Base-by-base conservation (phyloP, 2,888 invertebrate species). In the Cactoblastis cactorum region DNA sequence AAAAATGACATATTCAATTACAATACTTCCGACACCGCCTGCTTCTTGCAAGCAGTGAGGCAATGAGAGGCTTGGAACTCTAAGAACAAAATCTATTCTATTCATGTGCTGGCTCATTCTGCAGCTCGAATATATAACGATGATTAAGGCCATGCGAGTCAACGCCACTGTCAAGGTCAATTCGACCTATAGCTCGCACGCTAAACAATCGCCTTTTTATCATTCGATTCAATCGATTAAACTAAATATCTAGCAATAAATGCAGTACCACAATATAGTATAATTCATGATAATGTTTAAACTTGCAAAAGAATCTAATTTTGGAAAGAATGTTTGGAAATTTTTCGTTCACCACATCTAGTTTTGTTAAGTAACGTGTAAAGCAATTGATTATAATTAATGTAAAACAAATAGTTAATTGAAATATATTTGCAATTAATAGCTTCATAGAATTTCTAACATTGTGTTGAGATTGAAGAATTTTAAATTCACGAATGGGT, bases 111-210 rank as follows among this genome's bases (percentile, higher is more conserved):
- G n/a, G n/a, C n/a, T n/a, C n/a, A n/a, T n/a, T 63, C 67, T 70
- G 73, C 68, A 72, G 69, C 69, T 71, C 62, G 71, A 28, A 69
- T 66, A 69, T 72, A 65, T 70, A 77, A 68, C 71, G 74, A 28
- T 72, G 78, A 80, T 81, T 77, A 74, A 80, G 80, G 80, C 69
- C 72, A 67, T 67, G 58, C 69, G 71, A 85, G 86, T 88, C 86
- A 88, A 85, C 81, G 87, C 78, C 85, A 80, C 71, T 72, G 77
- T 71, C 88, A 87, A 87, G 87, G 88, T 78, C 87, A 68, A 39
- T 56, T 59, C 68, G 74, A 65, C 70, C 76, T 75, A 63, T 65
- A 12, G 11, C 38, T 32, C 28, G 35, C 63, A 65, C 65, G 61
- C 61, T 64, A 65, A 71, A 69, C 67, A 65, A 68, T 69, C 64